Base-by-base conservation (phyloP, 2,888 invertebrate species). In the Amblyjoppa fuscipennis region DNA sequence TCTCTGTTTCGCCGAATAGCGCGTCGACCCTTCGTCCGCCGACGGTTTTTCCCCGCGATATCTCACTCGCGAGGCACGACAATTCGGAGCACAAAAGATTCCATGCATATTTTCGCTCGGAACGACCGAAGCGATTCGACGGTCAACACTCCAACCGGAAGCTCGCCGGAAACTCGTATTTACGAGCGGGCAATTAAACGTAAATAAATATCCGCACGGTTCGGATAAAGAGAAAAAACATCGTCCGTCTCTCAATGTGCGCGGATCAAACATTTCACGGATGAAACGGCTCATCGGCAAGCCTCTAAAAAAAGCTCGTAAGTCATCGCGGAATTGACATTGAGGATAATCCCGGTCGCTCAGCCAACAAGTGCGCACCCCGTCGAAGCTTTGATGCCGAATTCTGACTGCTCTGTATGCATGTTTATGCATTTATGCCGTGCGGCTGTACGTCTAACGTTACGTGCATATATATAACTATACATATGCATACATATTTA, bases 341-440 rank as follows among this genome's bases (percentile, higher is more conserved):
- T 84, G 81, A 78, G 84, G 81, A 53, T 81, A 70, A 81, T 84
- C 69, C 75, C 70, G 61, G 25, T 75, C 59, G 69, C 71, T 80
- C 82, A 80, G 83, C 85, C 83, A 85, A 83, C 87, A 89, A 84
- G 87, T 86, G 87, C 68, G 76, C 82, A 81, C 87, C 78, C 66
- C 53, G 69, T 34, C 49, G 61, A 6, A 75, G 74, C 74, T 81
- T 85, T 80, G 66, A 79, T 75, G 75, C 76, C 68, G 68, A 83
- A 68, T 73, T 69, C 41, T 64, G 31, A 41, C 83, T 76, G 3
- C 38, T 75, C 49, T 75, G 28, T 83, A 77, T 73, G 77, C 81
- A 31, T 64, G 56, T 79, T 81, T 77, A 84, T 80, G 80, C 76
- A 86, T 86, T 85, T 83, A 81, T 85, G 83, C 70, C 53, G 71